Conservation (phyloP, 1,140 invertebrate species). For the Drosophila sp. region DNA sequence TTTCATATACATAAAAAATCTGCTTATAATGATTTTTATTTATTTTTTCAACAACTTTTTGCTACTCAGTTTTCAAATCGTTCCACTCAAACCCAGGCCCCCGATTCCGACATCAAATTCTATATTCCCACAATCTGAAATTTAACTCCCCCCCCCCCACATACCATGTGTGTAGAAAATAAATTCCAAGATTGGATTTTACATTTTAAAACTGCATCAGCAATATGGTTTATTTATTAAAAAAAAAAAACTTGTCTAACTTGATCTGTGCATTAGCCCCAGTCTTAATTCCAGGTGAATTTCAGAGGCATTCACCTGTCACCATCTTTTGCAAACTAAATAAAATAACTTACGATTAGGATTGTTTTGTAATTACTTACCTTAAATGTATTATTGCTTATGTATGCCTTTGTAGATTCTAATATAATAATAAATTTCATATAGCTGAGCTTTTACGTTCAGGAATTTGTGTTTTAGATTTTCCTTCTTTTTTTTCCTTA, state of each 20-base stretch:
- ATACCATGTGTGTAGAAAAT: background rate
- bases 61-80: background rate
- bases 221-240: background rate
- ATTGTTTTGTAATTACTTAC: no score
- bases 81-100: background rate
- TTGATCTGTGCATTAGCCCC: background rate
- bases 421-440: no score
- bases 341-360: no score
- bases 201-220: background rate
- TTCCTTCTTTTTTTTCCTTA: no score
- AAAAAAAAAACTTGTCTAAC: slow-evolving; percentile 2
- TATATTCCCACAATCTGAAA: slow-evolving; percentile 10
- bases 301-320: background rate
- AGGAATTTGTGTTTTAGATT: no score
- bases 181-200: background rate
- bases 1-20: slow-evolving; percentile 2
- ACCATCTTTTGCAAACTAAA: no score
- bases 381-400: no score
- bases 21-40: slow-evolving; percentile 4
- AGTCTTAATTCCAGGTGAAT: background rate
- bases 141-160: background rate
- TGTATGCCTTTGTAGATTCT: no score
- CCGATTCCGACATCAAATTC: no score
- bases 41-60: background rate
- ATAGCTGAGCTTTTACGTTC: no score